phyloP scores from a whole-genome alignment of 1,140 invertebrate genomes.

The Macrostomum lignano region DNA sequence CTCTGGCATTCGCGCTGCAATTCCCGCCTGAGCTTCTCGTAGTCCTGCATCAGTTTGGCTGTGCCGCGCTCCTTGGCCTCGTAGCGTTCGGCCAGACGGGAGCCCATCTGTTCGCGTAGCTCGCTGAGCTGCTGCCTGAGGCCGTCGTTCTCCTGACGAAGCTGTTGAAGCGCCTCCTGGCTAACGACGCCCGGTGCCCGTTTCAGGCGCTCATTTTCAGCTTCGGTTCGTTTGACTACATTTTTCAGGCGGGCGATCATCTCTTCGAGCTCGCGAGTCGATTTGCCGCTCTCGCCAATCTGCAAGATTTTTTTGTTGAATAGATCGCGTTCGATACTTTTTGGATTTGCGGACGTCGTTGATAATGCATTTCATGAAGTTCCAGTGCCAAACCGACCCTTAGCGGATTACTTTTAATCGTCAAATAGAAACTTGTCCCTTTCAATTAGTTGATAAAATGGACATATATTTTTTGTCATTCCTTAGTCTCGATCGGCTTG shows the following conservation, averaged over 20 bases:
- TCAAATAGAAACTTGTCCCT: no score
- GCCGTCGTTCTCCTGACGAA: conserved; percentile 18
- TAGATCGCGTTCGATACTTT: not conserved
- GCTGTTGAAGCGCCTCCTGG: conserved; percentile 12
- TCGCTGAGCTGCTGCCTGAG: conserved; percentile 20
- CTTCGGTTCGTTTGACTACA: conserved; percentile 37
- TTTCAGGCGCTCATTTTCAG: conserved; percentile 34
- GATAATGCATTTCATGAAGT: no score
- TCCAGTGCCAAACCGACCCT: no score
- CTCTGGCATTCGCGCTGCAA: no score
- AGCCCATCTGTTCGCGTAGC: conserved; percentile 16
- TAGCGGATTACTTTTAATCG: no score
- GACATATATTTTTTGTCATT: no score
- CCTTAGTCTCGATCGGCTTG: no score
- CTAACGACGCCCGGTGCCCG: conserved; percentile 13
- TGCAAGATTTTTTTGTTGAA: conserved; percentile 8
- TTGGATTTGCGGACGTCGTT: no score
- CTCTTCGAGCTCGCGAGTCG: conserved; percentile 34
- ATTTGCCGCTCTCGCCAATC: conserved; percentile 30
- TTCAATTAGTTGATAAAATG: no score
- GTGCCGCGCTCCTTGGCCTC: conserved; percentile 19
- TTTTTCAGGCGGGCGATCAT: conserved; percentile 37
- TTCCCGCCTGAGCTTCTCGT: conserved; percentile 23
- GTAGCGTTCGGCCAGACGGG: conserved; percentile 18
- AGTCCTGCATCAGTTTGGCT: conserved; percentile 20